Conservation (phyloP, 2,888 invertebrate species). For the Athalia circularis region DNA sequence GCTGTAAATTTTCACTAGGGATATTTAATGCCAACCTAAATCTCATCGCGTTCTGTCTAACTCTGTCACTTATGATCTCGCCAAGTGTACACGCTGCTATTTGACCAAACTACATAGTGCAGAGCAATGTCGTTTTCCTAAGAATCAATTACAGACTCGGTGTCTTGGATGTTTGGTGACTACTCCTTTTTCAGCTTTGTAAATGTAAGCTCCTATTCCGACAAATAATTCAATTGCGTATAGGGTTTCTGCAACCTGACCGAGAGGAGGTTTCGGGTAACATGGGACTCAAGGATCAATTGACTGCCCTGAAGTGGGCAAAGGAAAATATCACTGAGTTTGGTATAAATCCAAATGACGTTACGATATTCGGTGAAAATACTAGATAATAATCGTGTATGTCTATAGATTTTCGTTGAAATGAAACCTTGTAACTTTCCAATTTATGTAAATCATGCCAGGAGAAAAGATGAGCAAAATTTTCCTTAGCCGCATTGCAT, state of each 20-base stretch:
- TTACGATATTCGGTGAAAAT: slow-evolving; percentile 83
- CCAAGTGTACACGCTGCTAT: too few relatives aligned
- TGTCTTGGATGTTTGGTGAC: slow-evolving; percentile 7
- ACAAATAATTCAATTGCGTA: neutral
- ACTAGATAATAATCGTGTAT: slow-evolving; percentile 81
- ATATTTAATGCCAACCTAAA: too few relatives aligned
- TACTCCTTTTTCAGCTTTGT: neutral
- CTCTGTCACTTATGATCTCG: too few relatives aligned
- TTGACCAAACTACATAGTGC: slow-evolving; percentile 21
- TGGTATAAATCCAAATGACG: slow-evolving; percentile 79
- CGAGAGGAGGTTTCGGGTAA: slow-evolving; percentile 81
- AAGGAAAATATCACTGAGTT: slow-evolving; percentile 79
- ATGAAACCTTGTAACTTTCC: too few relatives aligned
- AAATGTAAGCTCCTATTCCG: neutral
- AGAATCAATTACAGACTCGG: slow-evolving; percentile 37
- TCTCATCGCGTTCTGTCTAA: too few relatives aligned
- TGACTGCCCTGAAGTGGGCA: slow-evolving; percentile 79
- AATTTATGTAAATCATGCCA: too few relatives aligned
- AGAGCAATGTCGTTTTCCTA: slow-evolving; percentile 25
- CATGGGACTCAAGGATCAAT: slow-evolving; percentile 82
- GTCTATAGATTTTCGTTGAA: slow-evolving; percentile 67
- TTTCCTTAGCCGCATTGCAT: too few relatives aligned
- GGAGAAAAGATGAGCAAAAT: too few relatives aligned
- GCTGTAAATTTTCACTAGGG: too few relatives aligned
- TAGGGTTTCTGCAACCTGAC: slow-evolving; percentile 81